Evolutionary conservation across 1,140 invertebrate species (phyloP).

Genomic region (Tigriopus japonicus): DNA sequence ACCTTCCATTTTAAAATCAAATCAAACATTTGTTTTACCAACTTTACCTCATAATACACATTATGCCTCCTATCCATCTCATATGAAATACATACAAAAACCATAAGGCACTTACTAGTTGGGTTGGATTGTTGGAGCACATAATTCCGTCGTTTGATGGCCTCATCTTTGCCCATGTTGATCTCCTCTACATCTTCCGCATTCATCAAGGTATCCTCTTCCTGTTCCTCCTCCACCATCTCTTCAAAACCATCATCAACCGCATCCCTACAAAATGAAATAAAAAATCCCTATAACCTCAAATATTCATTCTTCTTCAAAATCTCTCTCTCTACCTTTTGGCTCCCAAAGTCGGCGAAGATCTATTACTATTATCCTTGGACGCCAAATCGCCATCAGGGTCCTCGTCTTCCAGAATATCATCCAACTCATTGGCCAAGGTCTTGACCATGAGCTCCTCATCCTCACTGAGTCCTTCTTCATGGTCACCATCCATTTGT

Average conservation of each 20-base stretch:
- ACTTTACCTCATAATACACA: too few species aligned
- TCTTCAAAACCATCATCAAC: background rate
- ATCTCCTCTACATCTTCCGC: background rate
- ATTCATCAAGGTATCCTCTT: slow-evolving; percentile 1
- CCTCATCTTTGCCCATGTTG: background rate
- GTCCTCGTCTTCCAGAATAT: background rate
- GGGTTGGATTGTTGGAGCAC: background rate
- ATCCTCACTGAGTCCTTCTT: slow-evolving; percentile 1
- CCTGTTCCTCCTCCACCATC: background rate
- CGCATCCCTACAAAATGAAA: too few species aligned
- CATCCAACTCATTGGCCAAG: slow-evolving; percentile 7
- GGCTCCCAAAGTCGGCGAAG: too few species aligned
- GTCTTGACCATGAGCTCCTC: background rate
- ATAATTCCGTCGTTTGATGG: background rate
- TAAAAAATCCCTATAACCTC: background rate
- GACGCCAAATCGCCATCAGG: background rate
- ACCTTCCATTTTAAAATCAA: too few species aligned
- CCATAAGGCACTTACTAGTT: background rate
- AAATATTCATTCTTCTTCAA: too few species aligned
- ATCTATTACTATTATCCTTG: background rate
- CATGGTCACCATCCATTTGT: slow-evolving; percentile 9
- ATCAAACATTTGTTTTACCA: too few species aligned
- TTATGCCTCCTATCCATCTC: too few species aligned
- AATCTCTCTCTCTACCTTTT: too few species aligned
- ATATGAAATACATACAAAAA: too few species aligned